phyloP scores from a whole-genome alignment of 2,113 vertebrate species.

The Elanus axillaris region DNA sequence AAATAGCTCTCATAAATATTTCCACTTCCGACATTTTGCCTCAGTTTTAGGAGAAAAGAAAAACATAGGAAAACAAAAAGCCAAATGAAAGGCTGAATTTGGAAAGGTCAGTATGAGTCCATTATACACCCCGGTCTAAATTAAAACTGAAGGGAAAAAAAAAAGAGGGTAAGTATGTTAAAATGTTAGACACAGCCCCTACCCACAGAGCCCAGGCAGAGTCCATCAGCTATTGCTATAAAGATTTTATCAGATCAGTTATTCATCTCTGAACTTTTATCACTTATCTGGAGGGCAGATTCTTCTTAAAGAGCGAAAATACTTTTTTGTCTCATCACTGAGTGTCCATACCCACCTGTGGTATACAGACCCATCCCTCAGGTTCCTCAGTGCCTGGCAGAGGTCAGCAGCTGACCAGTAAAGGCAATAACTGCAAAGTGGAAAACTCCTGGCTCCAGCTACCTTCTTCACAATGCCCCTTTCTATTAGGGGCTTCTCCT shows the following conservation, averaged over 20 bases:
- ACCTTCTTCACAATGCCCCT: neutral
- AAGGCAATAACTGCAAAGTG: neutral
- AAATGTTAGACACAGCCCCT: neutral
- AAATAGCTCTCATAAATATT: conserved; percentile 63
- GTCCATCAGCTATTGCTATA: neutral
- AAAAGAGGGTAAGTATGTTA: neutral
- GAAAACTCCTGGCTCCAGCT: neutral
- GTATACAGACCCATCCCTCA: neutral
- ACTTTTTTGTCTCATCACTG: neutral
- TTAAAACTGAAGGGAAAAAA: neutral
- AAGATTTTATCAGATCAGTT: neutral
- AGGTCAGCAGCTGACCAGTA: neutral
- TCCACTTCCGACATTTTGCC: conserved; percentile 42
- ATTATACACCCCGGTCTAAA: neutral
- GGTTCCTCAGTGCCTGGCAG: neutral
- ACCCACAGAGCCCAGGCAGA: neutral
- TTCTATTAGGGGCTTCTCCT: neutral
- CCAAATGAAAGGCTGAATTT: neutral
- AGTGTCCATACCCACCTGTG: neutral
- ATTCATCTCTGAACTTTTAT: neutral
- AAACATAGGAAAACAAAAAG: neutral
- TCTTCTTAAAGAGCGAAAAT: neutral
- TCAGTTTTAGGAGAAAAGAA: conserved; percentile 38
- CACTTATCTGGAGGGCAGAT: neutral
- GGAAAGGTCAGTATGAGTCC: neutral